Conservation (phyloP, 64 coral and sea anemone species). For the Pocillopora verrucosa region DNA sequence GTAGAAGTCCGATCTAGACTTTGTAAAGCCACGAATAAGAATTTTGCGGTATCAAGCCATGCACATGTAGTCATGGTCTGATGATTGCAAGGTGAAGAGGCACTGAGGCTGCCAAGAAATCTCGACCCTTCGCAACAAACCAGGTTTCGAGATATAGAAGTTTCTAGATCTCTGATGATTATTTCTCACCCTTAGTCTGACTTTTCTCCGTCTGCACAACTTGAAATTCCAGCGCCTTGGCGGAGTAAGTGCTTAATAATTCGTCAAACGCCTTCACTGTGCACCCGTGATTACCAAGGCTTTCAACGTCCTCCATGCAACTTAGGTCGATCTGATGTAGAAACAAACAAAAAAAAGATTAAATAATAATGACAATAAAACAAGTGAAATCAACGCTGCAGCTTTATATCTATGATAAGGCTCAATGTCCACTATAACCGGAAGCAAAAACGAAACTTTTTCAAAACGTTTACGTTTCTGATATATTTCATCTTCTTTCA, state of each 20-base stretch:
- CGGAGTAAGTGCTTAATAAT: conserved; percentile 69
- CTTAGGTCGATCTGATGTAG: conserved; percentile 53
- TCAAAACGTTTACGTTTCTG: too few relatives aligned
- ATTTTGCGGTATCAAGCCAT: too few relatives aligned
- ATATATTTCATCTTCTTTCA: too few relatives aligned
- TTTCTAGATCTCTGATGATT: background rate
- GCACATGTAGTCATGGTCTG: too few relatives aligned
- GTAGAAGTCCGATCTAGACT: too few relatives aligned
- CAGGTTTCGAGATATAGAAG: too few relatives aligned
- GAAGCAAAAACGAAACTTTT: too few relatives aligned
- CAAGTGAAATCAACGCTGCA: too few relatives aligned
- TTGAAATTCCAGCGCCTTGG: conserved; percentile 92
- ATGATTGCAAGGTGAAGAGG: background rate
- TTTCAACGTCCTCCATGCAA: conserved; percentile 54
- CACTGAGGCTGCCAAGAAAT: background rate
- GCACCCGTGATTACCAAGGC: conserved; percentile 45
- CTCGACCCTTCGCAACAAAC: background rate
- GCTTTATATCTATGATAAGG: too few relatives aligned
- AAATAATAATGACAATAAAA: background rate
- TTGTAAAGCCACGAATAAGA: too few relatives aligned
- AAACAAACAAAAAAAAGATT: background rate
- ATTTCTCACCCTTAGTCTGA: conserved; percentile 33
- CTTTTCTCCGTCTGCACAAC: conserved; percentile 63
- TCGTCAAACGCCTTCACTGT: conserved; percentile 89
- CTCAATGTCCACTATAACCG: too few relatives aligned